Percentiles rank a stretch among this genome's conserved stretches.
Conservation (phyloP, 35 echinoderm and acorn worm species). For the Ophioderma brevispina region DNA sequence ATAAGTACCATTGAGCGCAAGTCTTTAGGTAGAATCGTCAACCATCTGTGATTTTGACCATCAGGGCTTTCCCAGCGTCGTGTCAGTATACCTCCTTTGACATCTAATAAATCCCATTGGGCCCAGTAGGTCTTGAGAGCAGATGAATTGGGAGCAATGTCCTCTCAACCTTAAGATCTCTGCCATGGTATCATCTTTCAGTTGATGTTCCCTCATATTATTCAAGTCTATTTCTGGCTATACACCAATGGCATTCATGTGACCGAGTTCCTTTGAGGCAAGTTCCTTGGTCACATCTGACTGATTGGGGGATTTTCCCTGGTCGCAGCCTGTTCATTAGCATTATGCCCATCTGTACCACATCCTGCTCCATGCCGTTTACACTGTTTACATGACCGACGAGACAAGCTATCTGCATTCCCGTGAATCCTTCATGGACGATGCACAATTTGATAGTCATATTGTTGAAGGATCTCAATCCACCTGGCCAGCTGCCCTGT, state of each 20-base stretch:
- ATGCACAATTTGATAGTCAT: neutral
- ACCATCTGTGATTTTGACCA: conserved; percentile 26
- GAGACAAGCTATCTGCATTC: neutral
- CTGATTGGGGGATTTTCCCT: neutral
- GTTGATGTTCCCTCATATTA: neutral
- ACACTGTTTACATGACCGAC: neutral
- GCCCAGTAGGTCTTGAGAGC: neutral
- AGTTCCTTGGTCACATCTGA: neutral
- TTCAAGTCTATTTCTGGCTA: neutral
- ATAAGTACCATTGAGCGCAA: neutral
- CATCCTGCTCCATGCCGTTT: neutral
- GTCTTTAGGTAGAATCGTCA: conserved; percentile 23
- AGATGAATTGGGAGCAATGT: neutral
- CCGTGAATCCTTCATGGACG: neutral
- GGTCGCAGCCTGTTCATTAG: neutral
- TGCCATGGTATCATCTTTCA: neutral
- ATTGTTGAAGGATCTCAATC: neutral
- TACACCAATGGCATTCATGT: neutral
- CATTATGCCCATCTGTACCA: neutral
- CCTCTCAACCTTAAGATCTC: neutral
- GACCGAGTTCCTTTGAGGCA: neutral
- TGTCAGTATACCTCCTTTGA: conserved; percentile 24
- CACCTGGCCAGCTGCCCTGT: neutral
- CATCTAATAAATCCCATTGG: neutral
- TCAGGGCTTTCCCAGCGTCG: conserved; percentile 46